Evolutionary conservation across 2,797 vertebrate species (phyloP).

Genomic region (Enteromius afrohamiltoni): DNA sequence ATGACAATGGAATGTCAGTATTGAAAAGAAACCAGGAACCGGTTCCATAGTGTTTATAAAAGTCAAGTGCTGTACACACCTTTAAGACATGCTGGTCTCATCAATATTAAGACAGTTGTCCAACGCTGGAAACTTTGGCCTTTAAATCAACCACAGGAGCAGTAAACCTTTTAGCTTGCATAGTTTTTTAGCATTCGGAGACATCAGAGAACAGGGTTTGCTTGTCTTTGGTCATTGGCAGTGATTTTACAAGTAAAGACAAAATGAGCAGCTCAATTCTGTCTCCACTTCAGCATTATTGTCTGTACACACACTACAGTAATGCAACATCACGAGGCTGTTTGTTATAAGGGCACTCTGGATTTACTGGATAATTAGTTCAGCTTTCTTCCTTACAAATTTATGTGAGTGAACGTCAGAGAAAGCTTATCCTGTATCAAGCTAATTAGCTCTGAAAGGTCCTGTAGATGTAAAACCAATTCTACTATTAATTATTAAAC

Average conservation of each 20-base stretch:
- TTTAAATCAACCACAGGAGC: constrained; percentile 8
- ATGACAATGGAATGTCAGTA: not conserved
- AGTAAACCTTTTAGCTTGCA: not conserved
- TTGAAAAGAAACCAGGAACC: not conserved
- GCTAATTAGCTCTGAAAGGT: not conserved
- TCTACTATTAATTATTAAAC: constrained; percentile 15
- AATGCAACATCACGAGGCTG: not conserved
- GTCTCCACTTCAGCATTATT: not conserved
- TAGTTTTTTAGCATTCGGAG: not conserved
- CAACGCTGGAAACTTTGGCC: constrained; percentile 25
- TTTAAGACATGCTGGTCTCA: constrained; percentile 20
- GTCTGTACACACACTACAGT: not conserved
- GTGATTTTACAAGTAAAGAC: constrained; percentile 8
- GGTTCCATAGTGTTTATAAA: constrained; percentile 20
- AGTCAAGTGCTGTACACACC: not conserved
- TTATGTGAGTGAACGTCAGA: not conserved
- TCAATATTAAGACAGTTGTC: not conserved
- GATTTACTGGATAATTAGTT: not conserved
- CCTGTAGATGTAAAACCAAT: not conserved
- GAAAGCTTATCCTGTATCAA: not conserved
- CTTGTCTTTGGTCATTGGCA: constrained; percentile 25
- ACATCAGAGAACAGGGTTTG: not conserved
- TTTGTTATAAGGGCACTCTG: not conserved
- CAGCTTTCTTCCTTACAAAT: not conserved
- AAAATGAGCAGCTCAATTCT: not conserved